Conservation (phyloP, 2,888 invertebrate species). For the Meiosimyza decipiens region DNA sequence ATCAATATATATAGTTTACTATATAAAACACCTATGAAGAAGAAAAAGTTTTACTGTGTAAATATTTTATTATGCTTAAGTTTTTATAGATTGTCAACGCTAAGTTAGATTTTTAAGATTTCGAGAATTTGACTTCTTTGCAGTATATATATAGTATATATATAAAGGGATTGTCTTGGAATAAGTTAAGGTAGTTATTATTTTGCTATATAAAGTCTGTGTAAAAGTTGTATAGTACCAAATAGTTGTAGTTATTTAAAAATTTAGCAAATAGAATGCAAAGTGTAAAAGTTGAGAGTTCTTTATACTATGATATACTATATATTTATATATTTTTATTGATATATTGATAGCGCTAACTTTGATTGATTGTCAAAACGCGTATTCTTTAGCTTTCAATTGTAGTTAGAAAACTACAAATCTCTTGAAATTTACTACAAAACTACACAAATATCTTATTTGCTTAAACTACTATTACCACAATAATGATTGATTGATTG, state of each 20-base stretch:
- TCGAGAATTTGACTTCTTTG: too few species aligned
- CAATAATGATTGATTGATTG: slow-evolving; percentile 19
- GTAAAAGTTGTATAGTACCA: too few species aligned
- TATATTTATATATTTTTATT: slow-evolving; percentile 42
- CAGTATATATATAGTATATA: too few species aligned
- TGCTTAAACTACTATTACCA: slow-evolving; percentile 29
- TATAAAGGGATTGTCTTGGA: too few species aligned
- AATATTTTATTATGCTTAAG: too few species aligned
- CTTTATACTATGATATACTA: not conserved
- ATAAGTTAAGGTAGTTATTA: too few species aligned
- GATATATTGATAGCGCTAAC: slow-evolving; percentile 56
- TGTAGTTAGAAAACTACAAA: slow-evolving; percentile 10
- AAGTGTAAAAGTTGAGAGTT: not conserved
- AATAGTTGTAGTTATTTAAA: too few species aligned
- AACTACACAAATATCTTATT: not conserved
- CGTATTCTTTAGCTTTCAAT: slow-evolving; percentile 61
- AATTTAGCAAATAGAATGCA: not conserved
- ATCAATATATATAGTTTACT: slow-evolving; percentile 37
- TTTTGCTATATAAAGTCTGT: too few species aligned
- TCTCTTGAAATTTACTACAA: slow-evolving; percentile 8
- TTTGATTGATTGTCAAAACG: slow-evolving; percentile 68
- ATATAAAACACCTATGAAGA: not conserved
- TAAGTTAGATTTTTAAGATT: too few species aligned
- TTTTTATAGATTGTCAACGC: too few species aligned
- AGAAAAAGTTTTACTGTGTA: too few species aligned